phyloP scores from a whole-genome alignment of 2,888 invertebrate genomes.

The Drosophila anomelani region DNA sequence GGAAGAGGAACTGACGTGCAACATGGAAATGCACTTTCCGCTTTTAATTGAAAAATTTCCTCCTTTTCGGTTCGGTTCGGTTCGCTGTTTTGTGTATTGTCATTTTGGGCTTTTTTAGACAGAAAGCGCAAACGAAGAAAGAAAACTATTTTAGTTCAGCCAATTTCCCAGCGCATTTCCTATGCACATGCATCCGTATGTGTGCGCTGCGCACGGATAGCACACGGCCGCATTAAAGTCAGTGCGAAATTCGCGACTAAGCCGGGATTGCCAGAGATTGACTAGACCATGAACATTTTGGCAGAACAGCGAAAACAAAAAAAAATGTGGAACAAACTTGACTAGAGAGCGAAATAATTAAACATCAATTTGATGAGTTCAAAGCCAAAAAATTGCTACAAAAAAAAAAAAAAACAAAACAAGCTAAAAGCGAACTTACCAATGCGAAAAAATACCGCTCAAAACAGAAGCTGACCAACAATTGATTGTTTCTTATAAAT shows the following conservation, averaged over 20 bases:
- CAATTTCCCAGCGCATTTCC: conserved; percentile 32
- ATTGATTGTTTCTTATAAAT: conserved; percentile 51
- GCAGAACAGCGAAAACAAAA: conserved; percentile 12
- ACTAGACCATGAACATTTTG: conserved; percentile 62
- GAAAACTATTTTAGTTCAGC: conserved; percentile 56
- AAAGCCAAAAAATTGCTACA: conserved; percentile 12
- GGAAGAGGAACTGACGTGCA: conserved; percentile 66
- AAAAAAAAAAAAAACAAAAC: background rate
- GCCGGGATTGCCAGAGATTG: conserved; percentile 62
- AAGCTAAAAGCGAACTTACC: background rate
- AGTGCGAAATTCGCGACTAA: conserved; percentile 60
- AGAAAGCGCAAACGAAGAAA: conserved; percentile 1
- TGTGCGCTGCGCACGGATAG: conserved; percentile 14
- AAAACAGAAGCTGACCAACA: conserved; percentile 41
- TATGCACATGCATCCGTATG: conserved; percentile 34
- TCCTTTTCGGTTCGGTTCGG: conserved; percentile 50
- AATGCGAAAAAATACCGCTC: conserved; percentile 26
- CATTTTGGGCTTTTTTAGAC: conserved; percentile 62
- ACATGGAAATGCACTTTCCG: conserved; percentile 82
- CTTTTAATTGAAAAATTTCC: conserved; percentile 74
- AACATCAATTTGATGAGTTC: conserved; percentile 51
- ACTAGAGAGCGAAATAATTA: conserved; percentile 48
- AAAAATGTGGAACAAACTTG: conserved; percentile 19
- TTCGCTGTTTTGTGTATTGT: conserved; percentile 58
- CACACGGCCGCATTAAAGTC: conserved; percentile 51